These are phyloP conservation scores for Holotrichia oblita DNA, from an alignment of 1,140 invertebrate species.

Conservation along the genomic window DNA sequence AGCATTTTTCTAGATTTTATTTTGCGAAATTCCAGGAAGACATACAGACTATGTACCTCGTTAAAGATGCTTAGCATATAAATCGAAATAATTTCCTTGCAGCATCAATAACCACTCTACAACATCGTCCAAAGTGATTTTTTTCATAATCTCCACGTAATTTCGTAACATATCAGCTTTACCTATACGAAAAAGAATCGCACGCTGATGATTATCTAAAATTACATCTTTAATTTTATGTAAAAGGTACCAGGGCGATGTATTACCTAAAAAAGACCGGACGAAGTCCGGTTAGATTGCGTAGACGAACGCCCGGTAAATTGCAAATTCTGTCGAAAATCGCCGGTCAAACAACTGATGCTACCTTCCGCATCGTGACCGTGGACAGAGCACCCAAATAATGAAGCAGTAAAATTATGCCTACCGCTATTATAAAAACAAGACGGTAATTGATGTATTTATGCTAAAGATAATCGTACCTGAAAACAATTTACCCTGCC, in stretches of 20 bases:
- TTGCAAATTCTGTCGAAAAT: constrained; percentile 27
- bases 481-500: constrained; percentile 35
- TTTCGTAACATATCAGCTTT: too few species aligned
- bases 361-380: background rate
- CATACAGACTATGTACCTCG: background rate
- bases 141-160: too few species aligned
- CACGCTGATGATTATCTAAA: constrained; percentile 24
- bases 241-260: background rate
- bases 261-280: background rate
- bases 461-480: constrained; percentile 37
- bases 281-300: background rate
- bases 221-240: constrained; percentile 37
- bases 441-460: constrained; percentile 37
- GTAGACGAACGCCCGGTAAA: background rate
- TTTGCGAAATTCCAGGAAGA: background rate
- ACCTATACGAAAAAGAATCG: background rate
- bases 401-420: constrained; percentile 40
- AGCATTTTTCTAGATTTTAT: too few species aligned
- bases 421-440: constrained; percentile 32
- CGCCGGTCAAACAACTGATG: background rate
- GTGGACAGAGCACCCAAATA: constrained; percentile 2
- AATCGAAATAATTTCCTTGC: background rate
- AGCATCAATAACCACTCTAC: background rate
- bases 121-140: background rate
- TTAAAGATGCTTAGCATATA: constrained; percentile 19